Percentiles rank a stretch among this genome's conserved stretches.
Conservation (phyloP, 2,888 invertebrate genomes). For the Scaptomyza flava region DNA sequence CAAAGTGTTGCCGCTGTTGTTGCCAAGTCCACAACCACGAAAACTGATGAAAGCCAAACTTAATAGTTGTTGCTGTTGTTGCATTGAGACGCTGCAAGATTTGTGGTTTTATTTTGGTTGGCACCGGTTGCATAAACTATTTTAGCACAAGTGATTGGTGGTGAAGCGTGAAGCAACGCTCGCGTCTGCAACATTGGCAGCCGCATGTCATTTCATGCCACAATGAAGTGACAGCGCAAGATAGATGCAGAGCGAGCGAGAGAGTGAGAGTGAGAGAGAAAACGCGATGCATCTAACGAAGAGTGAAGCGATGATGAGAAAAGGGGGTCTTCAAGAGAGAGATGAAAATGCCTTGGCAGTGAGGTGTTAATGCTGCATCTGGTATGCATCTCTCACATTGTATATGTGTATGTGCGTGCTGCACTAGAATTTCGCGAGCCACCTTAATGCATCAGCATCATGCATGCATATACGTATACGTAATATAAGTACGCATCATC, state of each 20-base stretch:
- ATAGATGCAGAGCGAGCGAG: neutral
- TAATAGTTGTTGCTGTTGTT: slow-evolving; percentile 35
- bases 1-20: slow-evolving; percentile 1
- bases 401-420: slow-evolving; percentile 34
- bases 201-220: slow-evolving; percentile 75
- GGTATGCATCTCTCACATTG: slow-evolving; percentile 47
- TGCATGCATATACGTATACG: slow-evolving; percentile 11
- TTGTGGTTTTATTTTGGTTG: slow-evolving; percentile 61
- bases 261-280: neutral
- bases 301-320: slow-evolving; percentile 32
- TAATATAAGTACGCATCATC: slow-evolving; percentile 28
- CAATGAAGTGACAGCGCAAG: slow-evolving; percentile 34
- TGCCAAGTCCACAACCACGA: slow-evolving; percentile 1
- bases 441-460: slow-evolving; percentile 27
- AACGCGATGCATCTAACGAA: slow-evolving; percentile 2
- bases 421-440: slow-evolving; percentile 37
- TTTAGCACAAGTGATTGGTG: slow-evolving; percentile 25
- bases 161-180: slow-evolving; percentile 23
- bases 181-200: slow-evolving; percentile 67
- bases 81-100: slow-evolving; percentile 53
- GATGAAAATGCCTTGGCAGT: slow-evolving; percentile 38
- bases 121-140: slow-evolving; percentile 50
- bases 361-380: slow-evolving; percentile 61
- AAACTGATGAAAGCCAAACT: slow-evolving; percentile 17
- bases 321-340: slow-evolving; percentile 17